phyloP scores from a whole-genome alignment of 1,140 invertebrate species.

The Drosophila azteca region DNA sequence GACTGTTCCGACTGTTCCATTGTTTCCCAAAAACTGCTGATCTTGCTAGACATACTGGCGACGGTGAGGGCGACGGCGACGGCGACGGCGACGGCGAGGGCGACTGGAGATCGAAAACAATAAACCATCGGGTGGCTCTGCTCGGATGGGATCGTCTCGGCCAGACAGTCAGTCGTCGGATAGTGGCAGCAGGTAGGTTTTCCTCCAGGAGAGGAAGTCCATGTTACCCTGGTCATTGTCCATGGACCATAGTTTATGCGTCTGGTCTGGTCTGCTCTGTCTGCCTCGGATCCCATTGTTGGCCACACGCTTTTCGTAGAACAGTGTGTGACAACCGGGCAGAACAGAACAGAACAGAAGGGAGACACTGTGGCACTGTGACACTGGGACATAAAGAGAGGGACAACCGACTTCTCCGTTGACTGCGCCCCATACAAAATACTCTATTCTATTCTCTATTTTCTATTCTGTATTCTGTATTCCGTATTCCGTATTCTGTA shows the following conservation, averaged over 20 bases:
- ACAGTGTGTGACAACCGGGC: slow-evolving; percentile 70
- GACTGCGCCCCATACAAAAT: slow-evolving; percentile 57
- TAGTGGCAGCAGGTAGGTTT: slow-evolving; percentile 38
- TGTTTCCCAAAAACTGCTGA: slow-evolving; percentile 51
- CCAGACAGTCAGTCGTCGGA: not conserved
- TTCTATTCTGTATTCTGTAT: slow-evolving; percentile 1
- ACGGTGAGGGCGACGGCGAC: slow-evolving; percentile 9
- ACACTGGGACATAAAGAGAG: slow-evolving; percentile 39
- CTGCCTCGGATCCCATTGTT: slow-evolving; percentile 61
- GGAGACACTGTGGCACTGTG: slow-evolving; percentile 4
- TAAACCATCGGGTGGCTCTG: slow-evolving; percentile 40
- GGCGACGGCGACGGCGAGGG: slow-evolving; percentile 40
- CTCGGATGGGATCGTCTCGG: too few species aligned
- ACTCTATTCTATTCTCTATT: slow-evolving; percentile 36
- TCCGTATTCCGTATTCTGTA: slow-evolving; percentile 21
- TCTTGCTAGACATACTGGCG: slow-evolving; percentile 77
- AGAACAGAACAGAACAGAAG: slow-evolving; percentile 47
- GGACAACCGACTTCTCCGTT: slow-evolving; percentile 69
- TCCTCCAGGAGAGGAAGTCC: slow-evolving; percentile 59
- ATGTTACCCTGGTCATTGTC: slow-evolving; percentile 61
- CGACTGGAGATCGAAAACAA: slow-evolving; percentile 27
- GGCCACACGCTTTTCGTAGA: slow-evolving; percentile 78
- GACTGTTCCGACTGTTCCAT: slow-evolving; percentile 42
- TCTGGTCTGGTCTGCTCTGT: slow-evolving; percentile 71
- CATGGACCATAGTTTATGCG: slow-evolving; percentile 69